Conservation (phyloP, 2,113 vertebrate genomes). For the Blennius ocellaris region DNA sequence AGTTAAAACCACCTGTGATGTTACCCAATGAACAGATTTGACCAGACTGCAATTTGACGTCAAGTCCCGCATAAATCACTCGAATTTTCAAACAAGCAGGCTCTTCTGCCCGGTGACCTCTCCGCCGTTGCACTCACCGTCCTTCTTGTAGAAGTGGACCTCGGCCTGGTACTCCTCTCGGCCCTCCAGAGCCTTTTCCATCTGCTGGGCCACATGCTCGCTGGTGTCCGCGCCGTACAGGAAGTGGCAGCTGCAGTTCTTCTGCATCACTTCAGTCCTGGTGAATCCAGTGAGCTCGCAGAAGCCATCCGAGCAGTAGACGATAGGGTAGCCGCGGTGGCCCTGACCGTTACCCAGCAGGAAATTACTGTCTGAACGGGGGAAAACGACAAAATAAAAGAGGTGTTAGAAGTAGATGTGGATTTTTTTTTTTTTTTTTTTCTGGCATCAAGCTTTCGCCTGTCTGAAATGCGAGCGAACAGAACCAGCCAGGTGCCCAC, state of each 20-base stretch:
- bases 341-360: constrained; percentile 95
- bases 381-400: constrained; percentile 6
- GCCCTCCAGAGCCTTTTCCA: constrained; percentile 91
- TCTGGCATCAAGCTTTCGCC: neutral
- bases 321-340: constrained; percentile 92
- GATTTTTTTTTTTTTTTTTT: too few species aligned
- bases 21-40: neutral
- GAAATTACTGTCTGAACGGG: constrained; percentile 94
- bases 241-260: constrained; percentile 95
- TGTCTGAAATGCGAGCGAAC: neutral
- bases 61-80: constrained; percentile 4
- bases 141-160: constrained; percentile 95
- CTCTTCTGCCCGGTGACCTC: too few species aligned
- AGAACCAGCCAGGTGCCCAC: neutral
- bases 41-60: constrained; percentile 1
- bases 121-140: constrained; percentile 82
- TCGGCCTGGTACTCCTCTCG: constrained; percentile 92
- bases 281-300: constrained; percentile 94
- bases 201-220: constrained; percentile 87
- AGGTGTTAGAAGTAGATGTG: constrained; percentile 1
- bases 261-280: constrained; percentile 97
- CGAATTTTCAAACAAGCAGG: neutral
- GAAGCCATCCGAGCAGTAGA: constrained; percentile 98
- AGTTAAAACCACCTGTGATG: too few species aligned
- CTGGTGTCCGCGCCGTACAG: constrained; percentile 91